Conservation (phyloP, 2,888 invertebrate species). For the Rhingia campestris region DNA sequence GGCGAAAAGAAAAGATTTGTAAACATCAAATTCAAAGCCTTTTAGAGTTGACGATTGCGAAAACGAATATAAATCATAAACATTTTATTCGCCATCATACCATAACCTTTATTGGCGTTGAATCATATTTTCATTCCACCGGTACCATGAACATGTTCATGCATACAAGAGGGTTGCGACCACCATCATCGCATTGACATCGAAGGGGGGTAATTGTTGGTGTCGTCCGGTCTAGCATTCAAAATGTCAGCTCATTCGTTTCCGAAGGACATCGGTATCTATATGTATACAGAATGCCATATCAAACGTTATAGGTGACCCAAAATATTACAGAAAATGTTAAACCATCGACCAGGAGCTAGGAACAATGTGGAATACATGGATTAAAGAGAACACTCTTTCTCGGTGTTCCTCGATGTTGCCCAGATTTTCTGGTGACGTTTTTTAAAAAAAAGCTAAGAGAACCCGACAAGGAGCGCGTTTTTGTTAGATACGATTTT, state of each 20-base stretch:
- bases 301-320: conserved; percentile 46
- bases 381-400: conserved; percentile 4
- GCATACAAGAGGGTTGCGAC: conserved; percentile 24
- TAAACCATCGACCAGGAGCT: not conserved
- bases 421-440: too few relatives aligned
- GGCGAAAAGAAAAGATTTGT: too few relatives aligned
- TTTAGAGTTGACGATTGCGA: conserved; percentile 17
- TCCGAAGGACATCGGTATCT: conserved; percentile 19
- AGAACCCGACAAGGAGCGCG: too few relatives aligned
- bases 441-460: too few relatives aligned
- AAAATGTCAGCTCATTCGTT: conserved; percentile 50
- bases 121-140: conserved; percentile 52
- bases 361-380: conserved; percentile 7
- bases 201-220: conserved; percentile 55
- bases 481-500: not conserved
- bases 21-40: conserved; percentile 10
- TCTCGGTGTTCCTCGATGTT: not conserved
- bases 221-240: conserved; percentile 59
- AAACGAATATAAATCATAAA: conserved; percentile 60
- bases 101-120: conserved; percentile 58
- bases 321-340: conserved; percentile 38
- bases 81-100: conserved; percentile 56
- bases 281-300: conserved; percentile 8
- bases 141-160: not conserved
- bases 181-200: conserved; percentile 25